Base-by-base conservation (phyloP, 2,888 invertebrate species). In the Rugalucina vietnamica region DNA sequence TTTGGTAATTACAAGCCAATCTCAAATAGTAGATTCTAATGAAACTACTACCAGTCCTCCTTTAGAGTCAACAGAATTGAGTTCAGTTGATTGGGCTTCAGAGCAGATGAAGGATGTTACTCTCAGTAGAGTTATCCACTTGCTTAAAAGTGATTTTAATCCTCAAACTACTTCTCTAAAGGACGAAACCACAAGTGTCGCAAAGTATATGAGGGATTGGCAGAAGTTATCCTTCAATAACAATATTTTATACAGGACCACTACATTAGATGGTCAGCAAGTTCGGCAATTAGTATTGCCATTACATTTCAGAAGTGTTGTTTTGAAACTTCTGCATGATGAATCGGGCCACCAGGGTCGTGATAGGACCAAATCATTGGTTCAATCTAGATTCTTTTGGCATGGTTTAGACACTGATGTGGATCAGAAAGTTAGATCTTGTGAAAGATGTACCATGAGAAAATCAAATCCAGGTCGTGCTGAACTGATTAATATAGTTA, bases 331-430 rank as follows among this genome's bases (percentile, higher is more conserved):
- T 24, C 18, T 18, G 24, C 32, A 14, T 54, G n/a, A n/a, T 18
- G 18, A 43, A 43, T 8, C 18, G 10, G 54, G 54, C 54, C 54
- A 54, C 54, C 24, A 50, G 27, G n/a, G 82, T 27, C 21, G 81
- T 12, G 85, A 85, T 49, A 14, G 76, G 18, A 82, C 81, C 2
- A 21, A n/a, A 1, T 78, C 54, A 29, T 39, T 82, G n/a, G 37
- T 74, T 27, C 57, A 54, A n/a, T 57, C 69, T 8, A n/a, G 74
- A 36, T 81, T 43, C 43, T 43, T 43, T 43, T 43, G 43, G 43
- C 43, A 8, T 18, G 43, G 43, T 12, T 43, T 43, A 32, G 54
- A 72, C n/a, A 71, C 5, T n/a, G 76, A 81, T 32, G 76, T 76
- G 3, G 29, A 57, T n/a, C 34, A 34, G 2, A 37, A 72, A n/a